Evolutionary conservation across 2,888 invertebrate genomes (phyloP).

Genomic region (Lamproptera curius): DNA sequence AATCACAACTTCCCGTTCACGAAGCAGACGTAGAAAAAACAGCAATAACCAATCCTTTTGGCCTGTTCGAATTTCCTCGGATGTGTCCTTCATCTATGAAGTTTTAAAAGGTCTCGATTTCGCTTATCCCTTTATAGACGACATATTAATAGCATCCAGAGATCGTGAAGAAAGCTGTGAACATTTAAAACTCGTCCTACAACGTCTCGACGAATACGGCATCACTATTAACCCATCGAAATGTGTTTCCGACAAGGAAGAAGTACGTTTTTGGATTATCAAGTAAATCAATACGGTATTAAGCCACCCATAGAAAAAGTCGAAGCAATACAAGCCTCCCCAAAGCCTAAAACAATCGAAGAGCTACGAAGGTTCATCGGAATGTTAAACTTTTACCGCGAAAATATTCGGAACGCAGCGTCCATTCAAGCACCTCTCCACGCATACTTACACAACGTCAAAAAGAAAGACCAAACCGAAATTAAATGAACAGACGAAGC

Average conservation of each 20-base stretch:
- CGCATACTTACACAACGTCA: not conserved
- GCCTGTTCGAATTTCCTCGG: constrained; percentile 20
- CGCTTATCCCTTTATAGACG: not conserved
- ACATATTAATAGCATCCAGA: not conserved
- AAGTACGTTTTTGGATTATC: constrained; percentile 3
- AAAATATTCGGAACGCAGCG: constrained; percentile 15
- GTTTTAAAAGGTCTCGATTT: not conserved
- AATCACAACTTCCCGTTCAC: constrained; percentile 19
- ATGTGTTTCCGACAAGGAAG: not conserved
- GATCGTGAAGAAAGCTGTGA: not conserved
- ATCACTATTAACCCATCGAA: constrained; percentile 1
- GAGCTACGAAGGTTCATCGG: constrained; percentile 26
- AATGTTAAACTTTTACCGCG: constrained; percentile 20
- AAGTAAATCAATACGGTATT: not conserved
- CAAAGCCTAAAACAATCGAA: constrained; percentile 27
- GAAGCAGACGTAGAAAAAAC: constrained; percentile 25
- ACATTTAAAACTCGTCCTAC: not conserved
- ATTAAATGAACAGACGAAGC: not conserved
- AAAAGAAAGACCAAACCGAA: constrained; percentile 7
- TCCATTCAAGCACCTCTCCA: constrained; percentile 7
- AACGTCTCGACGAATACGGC: not conserved
- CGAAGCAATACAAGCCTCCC: not conserved
- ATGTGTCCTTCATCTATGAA: constrained; percentile 29
- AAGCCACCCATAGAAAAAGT: not conserved
- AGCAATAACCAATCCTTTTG: constrained; percentile 19